phyloP scores from a whole-genome alignment of 2,797 vertebrate genomes.

The Catharus ustulatus region DNA sequence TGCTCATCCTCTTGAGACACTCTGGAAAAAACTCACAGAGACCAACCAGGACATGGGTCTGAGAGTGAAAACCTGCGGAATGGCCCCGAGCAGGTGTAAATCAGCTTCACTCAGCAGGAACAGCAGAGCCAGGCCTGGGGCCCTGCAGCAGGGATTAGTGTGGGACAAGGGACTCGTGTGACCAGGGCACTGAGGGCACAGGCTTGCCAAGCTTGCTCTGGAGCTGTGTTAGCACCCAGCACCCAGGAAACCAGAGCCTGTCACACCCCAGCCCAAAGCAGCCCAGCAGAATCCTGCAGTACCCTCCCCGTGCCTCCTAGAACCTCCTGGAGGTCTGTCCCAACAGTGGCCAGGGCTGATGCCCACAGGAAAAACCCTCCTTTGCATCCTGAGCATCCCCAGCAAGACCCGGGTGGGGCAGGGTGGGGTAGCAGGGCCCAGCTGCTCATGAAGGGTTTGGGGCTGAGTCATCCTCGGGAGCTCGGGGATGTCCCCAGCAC shows the following conservation, averaged over 20 bases:
- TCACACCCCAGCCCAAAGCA: fast-evolving
- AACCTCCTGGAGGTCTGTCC: neutral
- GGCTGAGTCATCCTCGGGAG: neutral
- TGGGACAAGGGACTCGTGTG: neutral
- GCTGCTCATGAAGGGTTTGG: neutral
- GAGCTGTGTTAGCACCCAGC: neutral
- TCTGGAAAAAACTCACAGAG: neutral
- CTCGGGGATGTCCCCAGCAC: neutral
- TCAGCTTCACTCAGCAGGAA: neutral
- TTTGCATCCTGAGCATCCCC: fast-evolving
- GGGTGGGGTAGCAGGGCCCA: neutral
- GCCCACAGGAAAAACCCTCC: fast-evolving
- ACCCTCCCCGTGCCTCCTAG: neutral
- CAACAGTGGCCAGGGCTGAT: neutral
- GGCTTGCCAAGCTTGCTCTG: no score
- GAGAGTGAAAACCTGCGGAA: no score
- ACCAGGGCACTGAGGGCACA: neutral
- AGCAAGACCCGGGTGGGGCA: neutral
- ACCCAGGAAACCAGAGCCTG: neutral
- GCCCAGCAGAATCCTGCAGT: neutral
- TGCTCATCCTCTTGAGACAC: neutral
- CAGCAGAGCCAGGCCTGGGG: neutral
- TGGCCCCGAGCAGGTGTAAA: neutral
- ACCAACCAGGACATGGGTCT: fast-evolving
- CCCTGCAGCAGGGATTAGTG: neutral